These are phyloP conservation scores for Zosterops lateralis DNA, from an alignment of 2,113 vertebrate species.

Conservation along the genomic window DNA sequence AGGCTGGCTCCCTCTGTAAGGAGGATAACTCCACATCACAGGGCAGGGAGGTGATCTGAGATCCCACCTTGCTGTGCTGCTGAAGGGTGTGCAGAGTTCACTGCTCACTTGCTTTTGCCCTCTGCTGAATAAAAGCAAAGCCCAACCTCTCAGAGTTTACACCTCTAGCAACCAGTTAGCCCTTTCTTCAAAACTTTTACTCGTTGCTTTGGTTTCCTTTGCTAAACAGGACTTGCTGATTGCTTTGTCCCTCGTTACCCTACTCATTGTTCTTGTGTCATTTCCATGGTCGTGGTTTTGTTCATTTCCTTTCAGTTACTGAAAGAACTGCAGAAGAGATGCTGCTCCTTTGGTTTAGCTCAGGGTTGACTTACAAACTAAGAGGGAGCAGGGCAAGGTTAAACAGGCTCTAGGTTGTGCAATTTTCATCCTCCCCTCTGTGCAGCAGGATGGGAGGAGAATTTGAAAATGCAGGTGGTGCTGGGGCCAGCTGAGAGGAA, in stretches of 20 bases:
- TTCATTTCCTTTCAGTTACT: slow-evolving; percentile 13
- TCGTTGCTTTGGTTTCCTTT: background rate
- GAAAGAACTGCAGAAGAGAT: background rate
- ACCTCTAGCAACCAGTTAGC: background rate
- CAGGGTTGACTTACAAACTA: background rate
- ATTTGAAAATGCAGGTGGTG: background rate
- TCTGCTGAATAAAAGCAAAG: background rate
- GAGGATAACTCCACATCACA: background rate
- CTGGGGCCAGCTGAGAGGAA: background rate
- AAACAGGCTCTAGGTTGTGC: background rate
- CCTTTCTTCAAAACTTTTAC: background rate
- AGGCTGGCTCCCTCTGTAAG: background rate
- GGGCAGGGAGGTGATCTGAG: background rate
- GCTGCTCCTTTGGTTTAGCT: background rate
- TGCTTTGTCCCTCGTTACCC: background rate
- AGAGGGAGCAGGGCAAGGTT: background rate
- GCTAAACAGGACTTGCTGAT: background rate
- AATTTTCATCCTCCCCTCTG: background rate
- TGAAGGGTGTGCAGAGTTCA: background rate
- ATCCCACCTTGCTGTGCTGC: background rate
- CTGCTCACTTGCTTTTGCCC: background rate
- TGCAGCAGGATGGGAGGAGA: background rate
- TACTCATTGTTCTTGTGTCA: background rate
- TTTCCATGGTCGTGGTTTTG: background rate
- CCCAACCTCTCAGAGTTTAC: background rate